Conservation (phyloP, 2,888 invertebrate species). For the Xestia rhomboidea region DNA sequence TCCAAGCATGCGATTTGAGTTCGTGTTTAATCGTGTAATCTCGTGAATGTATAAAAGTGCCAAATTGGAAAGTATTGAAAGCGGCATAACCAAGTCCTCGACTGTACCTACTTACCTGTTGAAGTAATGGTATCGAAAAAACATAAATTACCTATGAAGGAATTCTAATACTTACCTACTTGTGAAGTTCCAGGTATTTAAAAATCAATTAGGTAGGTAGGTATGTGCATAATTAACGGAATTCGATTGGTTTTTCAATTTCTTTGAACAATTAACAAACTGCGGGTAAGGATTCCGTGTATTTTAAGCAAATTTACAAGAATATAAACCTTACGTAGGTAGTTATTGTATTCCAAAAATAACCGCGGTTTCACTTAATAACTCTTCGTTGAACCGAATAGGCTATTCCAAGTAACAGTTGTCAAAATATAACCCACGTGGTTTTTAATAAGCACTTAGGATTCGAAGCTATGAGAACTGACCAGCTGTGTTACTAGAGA, state of each 20-base stretch:
- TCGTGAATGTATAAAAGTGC: too few relatives aligned
- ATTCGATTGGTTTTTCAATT: not conserved
- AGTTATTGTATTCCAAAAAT: conserved; percentile 4
- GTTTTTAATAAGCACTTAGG: conserved; percentile 6
- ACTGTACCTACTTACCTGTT: not conserved
- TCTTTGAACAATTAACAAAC: not conserved
- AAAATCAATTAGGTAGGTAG: too few relatives aligned
- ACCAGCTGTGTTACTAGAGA: not conserved
- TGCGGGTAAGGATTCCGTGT: not conserved
- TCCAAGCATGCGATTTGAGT: too few relatives aligned
- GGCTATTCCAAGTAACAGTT: conserved; percentile 8
- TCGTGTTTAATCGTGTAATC: too few relatives aligned
- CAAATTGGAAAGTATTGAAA: too few relatives aligned
- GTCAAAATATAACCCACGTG: not conserved
- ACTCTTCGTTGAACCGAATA: too few relatives aligned
- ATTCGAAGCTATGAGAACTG: conserved; percentile 11
- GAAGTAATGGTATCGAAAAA: not conserved
- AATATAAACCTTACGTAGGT: not conserved
- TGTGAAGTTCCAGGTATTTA: too few relatives aligned
- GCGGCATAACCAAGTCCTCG: too few relatives aligned
- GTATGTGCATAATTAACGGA: not conserved
- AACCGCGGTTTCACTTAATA: too few relatives aligned
- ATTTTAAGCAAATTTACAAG: not conserved
- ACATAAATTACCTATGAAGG: too few relatives aligned
- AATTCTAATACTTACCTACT: too few relatives aligned